Evolutionary conservation across 2,888 invertebrate genomes (phyloP).

Genomic region (Chloromyia formosa): DNA sequence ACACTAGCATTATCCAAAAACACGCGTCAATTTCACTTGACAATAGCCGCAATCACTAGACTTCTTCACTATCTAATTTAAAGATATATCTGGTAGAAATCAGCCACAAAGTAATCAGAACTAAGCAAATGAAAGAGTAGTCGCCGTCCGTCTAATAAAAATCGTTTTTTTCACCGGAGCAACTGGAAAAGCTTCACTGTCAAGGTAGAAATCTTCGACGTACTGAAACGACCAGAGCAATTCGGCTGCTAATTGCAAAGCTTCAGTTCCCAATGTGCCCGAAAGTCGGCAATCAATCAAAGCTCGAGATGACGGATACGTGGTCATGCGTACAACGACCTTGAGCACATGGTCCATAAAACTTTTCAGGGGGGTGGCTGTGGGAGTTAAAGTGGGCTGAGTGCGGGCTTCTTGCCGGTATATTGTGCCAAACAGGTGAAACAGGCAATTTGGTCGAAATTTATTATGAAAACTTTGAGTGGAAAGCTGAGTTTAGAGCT

Average conservation of each 20-base stretch:
- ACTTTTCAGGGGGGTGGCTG: slow-evolving; percentile 28
- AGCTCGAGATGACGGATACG: background rate
- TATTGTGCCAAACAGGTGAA: no score
- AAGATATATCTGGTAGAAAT: background rate
- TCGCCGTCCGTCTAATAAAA: background rate
- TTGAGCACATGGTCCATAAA: slow-evolving; percentile 32
- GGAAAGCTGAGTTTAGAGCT: no score
- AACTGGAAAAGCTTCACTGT: slow-evolving; percentile 30
- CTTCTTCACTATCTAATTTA: background rate
- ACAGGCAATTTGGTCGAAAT: no score
- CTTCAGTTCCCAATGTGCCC: background rate
- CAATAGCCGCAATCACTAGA: background rate
- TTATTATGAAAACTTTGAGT: no score
- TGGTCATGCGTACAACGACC: slow-evolving; percentile 19
- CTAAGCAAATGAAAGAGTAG: background rate
- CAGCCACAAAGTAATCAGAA: background rate
- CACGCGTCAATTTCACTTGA: background rate
- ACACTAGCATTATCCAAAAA: slow-evolving; percentile 32
- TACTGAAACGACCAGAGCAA: background rate
- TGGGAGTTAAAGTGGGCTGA: background rate
- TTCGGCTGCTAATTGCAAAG: slow-evolving; percentile 10
- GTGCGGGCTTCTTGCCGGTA: background rate
- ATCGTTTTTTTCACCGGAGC: slow-evolving; percentile 1
- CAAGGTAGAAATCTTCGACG: slow-evolving; percentile 25
- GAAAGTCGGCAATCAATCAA: slow-evolving; percentile 22